Percentiles rank a stretch among this genome's conserved stretches.
These are phyloP conservation scores for Pandemis corylana DNA, from an alignment of 2,888 invertebrate genomes.

Conservation along the genomic window DNA sequence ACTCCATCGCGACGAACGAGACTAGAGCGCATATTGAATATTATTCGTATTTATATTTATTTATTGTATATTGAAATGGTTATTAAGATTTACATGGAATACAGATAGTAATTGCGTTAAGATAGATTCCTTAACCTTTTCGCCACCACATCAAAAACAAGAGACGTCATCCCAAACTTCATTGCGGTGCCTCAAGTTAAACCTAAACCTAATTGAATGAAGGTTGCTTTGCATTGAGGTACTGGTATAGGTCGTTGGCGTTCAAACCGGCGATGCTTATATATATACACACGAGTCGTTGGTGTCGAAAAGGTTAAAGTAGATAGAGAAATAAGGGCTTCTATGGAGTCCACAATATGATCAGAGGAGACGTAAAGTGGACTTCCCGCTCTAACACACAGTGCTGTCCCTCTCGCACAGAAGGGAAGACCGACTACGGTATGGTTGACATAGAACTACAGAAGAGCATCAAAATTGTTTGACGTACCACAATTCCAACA, in stretches of 20 bases:
- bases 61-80: conserved; percentile 18
- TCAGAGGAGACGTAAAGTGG: too few relatives aligned
- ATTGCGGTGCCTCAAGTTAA: too few relatives aligned
- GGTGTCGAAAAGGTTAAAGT: background rate
- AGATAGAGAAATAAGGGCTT: background rate
- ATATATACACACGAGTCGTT: too few relatives aligned
- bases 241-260: too few relatives aligned
- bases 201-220: too few relatives aligned
- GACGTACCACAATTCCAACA: background rate
- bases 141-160: too few relatives aligned
- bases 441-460: background rate
- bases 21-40: conserved; percentile 37
- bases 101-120: conserved; percentile 31
- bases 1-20: conserved; percentile 14
- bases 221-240: too few relatives aligned
- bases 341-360: background rate
- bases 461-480: background rate
- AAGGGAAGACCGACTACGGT: background rate
- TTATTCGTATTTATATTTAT: conserved; percentile 25
- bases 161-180: too few relatives aligned
- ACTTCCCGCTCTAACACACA: background rate
- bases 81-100: conserved; percentile 31
- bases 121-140: background rate
- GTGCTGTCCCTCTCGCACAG: background rate
- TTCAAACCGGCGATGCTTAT: too few relatives aligned